These are phyloP conservation scores for Suncus etruscus DNA, from an alignment of 2,113 vertebrate species.

Conservation along the genomic window DNA sequence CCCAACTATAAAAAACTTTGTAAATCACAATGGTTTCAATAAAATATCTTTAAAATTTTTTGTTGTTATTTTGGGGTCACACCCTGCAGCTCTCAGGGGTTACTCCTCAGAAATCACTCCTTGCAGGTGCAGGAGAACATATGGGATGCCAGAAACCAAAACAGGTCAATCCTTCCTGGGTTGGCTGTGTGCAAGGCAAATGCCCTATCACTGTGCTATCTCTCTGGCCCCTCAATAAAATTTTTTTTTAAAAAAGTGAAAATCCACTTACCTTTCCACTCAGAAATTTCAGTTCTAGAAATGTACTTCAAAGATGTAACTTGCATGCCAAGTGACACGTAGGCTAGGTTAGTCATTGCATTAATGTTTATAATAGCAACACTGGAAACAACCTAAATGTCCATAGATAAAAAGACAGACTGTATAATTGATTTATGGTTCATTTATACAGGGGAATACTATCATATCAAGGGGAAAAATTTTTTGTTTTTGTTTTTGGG, in stretches of 20 bases:
- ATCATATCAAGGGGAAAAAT: background rate
- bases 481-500: background rate
- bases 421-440: conserved; percentile 20
- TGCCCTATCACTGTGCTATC: too few relatives aligned
- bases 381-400: conserved; percentile 35
- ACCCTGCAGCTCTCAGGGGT: too few relatives aligned
- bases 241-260: background rate
- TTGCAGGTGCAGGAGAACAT: too few relatives aligned
- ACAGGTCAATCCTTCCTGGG: too few relatives aligned
- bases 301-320: conserved; percentile 24
- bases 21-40: too few relatives aligned
- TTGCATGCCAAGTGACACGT: background rate
- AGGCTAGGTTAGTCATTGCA: background rate
- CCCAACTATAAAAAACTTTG: too few relatives aligned
- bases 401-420: conserved; percentile 1
- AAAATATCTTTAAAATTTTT: too few relatives aligned
- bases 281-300: conserved; percentile 12
- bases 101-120: too few relatives aligned
- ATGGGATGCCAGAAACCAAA: too few relatives aligned
- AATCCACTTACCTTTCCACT: background rate
- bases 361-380: conserved; percentile 44
- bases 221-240: too few relatives aligned
- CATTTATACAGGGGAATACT: background rate
- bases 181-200: too few relatives aligned
- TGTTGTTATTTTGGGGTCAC: too few relatives aligned